These are phyloP conservation scores for Macrotis lagotis DNA, from an alignment of 2,113 vertebrate species.

Conservation along the genomic window DNA sequence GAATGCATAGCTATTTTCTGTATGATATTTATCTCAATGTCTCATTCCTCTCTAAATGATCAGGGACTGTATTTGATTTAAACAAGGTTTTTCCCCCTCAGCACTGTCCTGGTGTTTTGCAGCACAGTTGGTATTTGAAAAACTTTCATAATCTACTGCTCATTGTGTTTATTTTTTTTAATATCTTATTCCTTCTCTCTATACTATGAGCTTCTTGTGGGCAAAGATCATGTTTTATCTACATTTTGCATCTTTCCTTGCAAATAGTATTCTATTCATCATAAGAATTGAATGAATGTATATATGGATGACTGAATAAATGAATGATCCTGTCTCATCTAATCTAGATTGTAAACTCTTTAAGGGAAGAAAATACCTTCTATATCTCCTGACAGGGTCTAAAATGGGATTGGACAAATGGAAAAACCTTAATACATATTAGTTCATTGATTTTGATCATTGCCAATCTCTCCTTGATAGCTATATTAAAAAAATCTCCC, in stretches of 20 bases:
- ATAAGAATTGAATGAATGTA: background rate
- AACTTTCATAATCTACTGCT: background rate
- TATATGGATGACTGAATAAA: rapidly evolving
- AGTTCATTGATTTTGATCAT: background rate
- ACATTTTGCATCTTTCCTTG: background rate
- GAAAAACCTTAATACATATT: background rate
- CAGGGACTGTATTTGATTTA: background rate
- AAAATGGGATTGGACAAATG: background rate
- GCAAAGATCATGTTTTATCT: background rate
- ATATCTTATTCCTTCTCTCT: background rate
- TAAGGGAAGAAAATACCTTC: background rate
- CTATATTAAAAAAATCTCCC: background rate
- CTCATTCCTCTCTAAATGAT: background rate
- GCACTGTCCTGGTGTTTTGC: background rate
- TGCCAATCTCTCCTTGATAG: background rate
- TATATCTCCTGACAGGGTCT: background rate
- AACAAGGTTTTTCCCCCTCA: background rate
- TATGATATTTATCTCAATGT: background rate
- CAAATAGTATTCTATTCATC: background rate
- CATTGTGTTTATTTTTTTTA: background rate
- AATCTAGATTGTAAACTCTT: background rate
- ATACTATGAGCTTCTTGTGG: background rate
- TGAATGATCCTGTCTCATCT: background rate
- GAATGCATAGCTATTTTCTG: background rate
- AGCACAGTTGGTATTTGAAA: background rate